Evolutionary conservation across 2,113 vertebrate genomes (phyloP), one percentile per base, ranked within the genome.

Genomic region (Ptilorrhoa leucosticta): DNA sequence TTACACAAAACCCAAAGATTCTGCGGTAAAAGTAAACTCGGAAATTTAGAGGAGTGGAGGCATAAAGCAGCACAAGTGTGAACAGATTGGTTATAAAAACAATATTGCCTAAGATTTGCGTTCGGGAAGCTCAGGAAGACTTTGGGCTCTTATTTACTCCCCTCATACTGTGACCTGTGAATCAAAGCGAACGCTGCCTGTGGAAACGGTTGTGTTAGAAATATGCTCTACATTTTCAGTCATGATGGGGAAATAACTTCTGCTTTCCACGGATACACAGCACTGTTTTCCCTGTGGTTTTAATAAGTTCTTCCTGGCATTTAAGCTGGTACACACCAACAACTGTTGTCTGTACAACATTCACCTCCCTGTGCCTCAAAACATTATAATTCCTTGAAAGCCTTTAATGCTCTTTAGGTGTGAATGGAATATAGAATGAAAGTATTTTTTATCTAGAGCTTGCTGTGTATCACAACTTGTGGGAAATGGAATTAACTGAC

Each of bases 41-140:
- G 83, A 56, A 82, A 69, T 81, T 63, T 21, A 64, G 57, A 94
- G 73, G 27, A 83, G 51, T 53, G 60, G 73, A 92, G 23, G 69
- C 60, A 78, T 86, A 83, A 96, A 88, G 61, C 37, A 51, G 44
- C 71, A 78, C 60, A 80, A 95, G 80, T 83, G 16, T 42, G 83
- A 95, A 91, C 93, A 86, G 69, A 87, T 96, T 78, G 91, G 60
- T 88, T 95, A 51, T 73, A 96, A 90, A 88, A 95, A 1, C 72
- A 83, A 30, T 75, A 73, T 75, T 96, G 65, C 51, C 47, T n/a
- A 24, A 89, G 72, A 73, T 89, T 82, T 87, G 92, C 3, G 0
- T 91, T 92, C 0, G 1, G 64, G 76, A 92, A 78, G 76, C 68
- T 57, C 3, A 40, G 76, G 50, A 88, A 21, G 42, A 48, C 51